A percentile compares a stretch with the other conserved stretches of the same genome.
Conservation (phyloP, 1,140 invertebrate species). For the Popillia japonica region DNA sequence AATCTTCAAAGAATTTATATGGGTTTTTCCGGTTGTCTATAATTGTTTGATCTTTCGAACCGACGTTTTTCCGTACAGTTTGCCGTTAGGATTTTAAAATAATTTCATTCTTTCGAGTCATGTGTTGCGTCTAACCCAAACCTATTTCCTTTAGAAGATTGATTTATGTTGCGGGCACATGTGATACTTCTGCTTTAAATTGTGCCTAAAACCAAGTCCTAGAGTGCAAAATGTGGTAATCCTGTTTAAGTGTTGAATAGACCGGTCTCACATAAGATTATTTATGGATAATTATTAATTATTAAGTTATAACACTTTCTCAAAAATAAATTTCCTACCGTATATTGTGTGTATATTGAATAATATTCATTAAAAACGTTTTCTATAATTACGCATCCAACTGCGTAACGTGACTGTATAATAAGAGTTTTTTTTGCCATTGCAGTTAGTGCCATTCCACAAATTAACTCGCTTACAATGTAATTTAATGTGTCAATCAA, state of each 20-base stretch:
- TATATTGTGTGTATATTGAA: neutral
- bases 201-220: neutral
- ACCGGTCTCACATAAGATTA: neutral
- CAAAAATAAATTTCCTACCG: constrained; percentile 10
- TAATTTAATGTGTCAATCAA: constrained; percentile 30
- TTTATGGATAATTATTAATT: neutral
- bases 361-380: neutral
- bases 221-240: constrained; percentile 31
- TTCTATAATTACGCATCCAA: neutral
- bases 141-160: constrained; percentile 26
- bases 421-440: neutral
- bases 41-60: constrained; percentile 10
- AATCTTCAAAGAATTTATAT: constrained; percentile 25
- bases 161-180: constrained; percentile 21
- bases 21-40: constrained; percentile 20
- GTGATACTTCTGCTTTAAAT: constrained; percentile 16
- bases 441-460: neutral
- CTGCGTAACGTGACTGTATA: neutral
- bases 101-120: constrained; percentile 22
- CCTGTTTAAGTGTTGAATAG: neutral
- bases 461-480: constrained; percentile 19
- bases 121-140: neutral
- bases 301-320: neutral
- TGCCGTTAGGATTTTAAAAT: neutral
- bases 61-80: constrained; percentile 2